Base-by-base conservation (phyloP, 2,888 invertebrate genomes). In the Aleiodes testaceus region DNA sequence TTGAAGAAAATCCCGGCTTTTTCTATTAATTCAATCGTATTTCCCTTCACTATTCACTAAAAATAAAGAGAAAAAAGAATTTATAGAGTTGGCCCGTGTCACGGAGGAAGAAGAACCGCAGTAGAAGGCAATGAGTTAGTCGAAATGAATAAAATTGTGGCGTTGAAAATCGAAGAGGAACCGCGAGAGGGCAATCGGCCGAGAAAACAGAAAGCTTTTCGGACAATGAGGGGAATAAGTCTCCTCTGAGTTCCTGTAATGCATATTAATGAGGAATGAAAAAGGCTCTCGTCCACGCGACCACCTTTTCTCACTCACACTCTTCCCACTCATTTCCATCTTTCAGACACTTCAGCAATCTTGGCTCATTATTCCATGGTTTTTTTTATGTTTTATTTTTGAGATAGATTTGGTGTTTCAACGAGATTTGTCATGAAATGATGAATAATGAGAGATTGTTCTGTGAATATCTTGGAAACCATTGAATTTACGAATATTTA, bases 141-240 rank as follows among this genome's bases (percentile, higher is more conserved):
- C 55, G 36, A 36, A 36, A 36, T 36, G 36, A 36, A 36, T 36
- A 36, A 36, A 36, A 36, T 36, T 75, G 78, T 76, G 76, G 74
- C 77, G 68, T 77, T 65, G 74, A 78, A 55, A 82, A 79, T 82
- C 79, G 78, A 82, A 81, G 74, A 36, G 36, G 36, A 3, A 47
- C 53, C 76, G 70, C 76, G 79, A 78, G 78, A 74, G 77, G 76
- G 77, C 79, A 80, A 82, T 81, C 78, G 80, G 75, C 72, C 77
- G 70, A 77, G 74, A 78, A 79, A 79, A 76, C 75, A 78, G 75
- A 63, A 65, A 69, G 69, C 69, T 68, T 68, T 26, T 52, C 76
- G 78, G 76, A 82, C 82, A 81, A 82, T 82, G 80, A 81, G 79
- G 76, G 36, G 78, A 70, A 78, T 81, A 81, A 82, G 79, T 82